These are phyloP conservation scores for Lingula anatina DNA, from an alignment of 2,888 invertebrate species.

Conservation along the genomic window DNA sequence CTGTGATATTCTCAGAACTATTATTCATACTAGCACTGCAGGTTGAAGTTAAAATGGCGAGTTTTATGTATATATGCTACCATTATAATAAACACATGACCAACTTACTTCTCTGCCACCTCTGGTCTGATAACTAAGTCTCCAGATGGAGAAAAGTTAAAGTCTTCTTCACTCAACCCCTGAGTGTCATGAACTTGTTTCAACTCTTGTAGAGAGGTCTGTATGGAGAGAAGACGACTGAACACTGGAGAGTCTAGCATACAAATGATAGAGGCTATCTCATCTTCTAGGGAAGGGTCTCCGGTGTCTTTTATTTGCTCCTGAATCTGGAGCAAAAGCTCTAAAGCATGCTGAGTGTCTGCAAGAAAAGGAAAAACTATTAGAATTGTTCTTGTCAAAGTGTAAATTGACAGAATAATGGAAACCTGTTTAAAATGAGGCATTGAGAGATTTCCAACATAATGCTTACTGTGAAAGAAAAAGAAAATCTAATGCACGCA, in stretches of 20 bases:
- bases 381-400: no score
- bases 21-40: no score
- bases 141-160: conserved; percentile 69
- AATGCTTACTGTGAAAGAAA: no score
- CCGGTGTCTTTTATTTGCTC: conserved; percentile 78
- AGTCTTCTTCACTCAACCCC: conserved; percentile 62
- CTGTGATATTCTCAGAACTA: no score
- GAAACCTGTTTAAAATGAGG: no score
- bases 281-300: conserved; percentile 56
- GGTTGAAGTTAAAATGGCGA: no score
- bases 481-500: no score
- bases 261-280: conserved; percentile 75
- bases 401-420: no score
- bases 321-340: conserved; percentile 83
- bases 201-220: conserved; percentile 83
- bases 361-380: conserved; percentile 6
- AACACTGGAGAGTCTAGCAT: conserved; percentile 84
- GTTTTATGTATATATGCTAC: no score
- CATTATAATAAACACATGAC: no score
- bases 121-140: conserved; percentile 59
- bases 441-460: no score
- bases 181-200: conserved; percentile 62
- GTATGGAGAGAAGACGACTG: conserved; percentile 80
- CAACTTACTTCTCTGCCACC: no score
- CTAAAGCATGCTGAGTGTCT: conserved; percentile 84